Conservation (phyloP, 2,797 vertebrate species). For the Streptopelia turtur region DNA sequence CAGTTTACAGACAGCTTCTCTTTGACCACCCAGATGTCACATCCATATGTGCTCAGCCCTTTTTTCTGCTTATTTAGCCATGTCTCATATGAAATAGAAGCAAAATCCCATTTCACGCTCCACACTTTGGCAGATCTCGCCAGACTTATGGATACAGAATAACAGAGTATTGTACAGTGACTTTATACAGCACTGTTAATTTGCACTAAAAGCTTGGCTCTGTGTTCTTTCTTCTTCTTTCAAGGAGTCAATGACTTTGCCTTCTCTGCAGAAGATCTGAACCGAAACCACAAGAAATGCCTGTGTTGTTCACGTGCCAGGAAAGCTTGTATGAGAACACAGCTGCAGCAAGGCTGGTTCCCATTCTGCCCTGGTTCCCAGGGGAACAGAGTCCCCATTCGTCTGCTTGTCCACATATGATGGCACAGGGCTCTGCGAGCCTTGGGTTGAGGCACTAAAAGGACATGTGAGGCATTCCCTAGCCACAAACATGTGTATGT, state of each 20-base stretch:
- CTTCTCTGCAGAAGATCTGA: background rate
- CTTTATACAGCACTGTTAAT: background rate
- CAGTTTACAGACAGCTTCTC: background rate
- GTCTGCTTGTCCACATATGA: background rate
- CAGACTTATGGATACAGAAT: background rate
- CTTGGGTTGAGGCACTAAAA: background rate
- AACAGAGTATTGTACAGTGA: background rate
- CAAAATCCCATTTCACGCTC: conserved; percentile 49
- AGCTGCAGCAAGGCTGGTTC: conserved; percentile 21
- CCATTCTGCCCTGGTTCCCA: background rate
- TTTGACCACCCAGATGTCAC: conserved; percentile 13
- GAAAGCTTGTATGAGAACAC: background rate
- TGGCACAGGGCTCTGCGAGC: background rate
- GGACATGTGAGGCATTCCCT: background rate
- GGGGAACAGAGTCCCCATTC: background rate
- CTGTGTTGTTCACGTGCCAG: background rate
- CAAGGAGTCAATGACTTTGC: background rate
- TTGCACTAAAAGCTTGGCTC: conserved; percentile 13
- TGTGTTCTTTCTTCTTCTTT: background rate
- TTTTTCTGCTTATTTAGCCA: conserved; percentile 11
- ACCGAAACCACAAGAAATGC: background rate
- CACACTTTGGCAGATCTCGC: conserved; percentile 5
- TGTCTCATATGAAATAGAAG: background rate
- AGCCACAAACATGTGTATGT: accelerated
- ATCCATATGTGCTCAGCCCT: background rate